A percentile compares a stretch with the other conserved stretches of the same genome.
Evolutionary conservation across 37 sponge, comb jelly and placozoan genomes (phyloP).

Genomic region (Cladorhizidae sp.): DNA sequence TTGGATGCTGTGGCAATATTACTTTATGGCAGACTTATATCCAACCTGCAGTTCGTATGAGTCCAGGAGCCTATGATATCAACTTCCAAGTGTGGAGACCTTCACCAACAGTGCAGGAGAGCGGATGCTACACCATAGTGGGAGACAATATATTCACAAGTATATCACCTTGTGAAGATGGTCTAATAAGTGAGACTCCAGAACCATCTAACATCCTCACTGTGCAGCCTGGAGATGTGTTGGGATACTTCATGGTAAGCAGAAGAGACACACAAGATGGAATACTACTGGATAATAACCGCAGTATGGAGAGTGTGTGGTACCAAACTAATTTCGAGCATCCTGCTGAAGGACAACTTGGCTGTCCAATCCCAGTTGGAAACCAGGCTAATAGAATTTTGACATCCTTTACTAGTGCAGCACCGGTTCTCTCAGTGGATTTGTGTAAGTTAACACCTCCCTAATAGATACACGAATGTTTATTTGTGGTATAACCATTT

Average conservation of each 20-base stretch:
- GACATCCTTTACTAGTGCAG: neutral
- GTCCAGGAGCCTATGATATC: too few species aligned
- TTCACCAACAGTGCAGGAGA: neutral
- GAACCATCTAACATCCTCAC: neutral
- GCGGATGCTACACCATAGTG: conserved; percentile 15
- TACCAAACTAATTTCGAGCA: neutral
- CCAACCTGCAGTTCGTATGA: neutral
- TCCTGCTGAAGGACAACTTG: neutral
- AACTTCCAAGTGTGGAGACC: conserved; percentile 49
- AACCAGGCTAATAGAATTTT: neutral
- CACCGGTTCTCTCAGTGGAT: neutral
- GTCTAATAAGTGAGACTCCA: neutral
- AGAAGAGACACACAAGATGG: neutral
- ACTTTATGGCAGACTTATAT: neutral
- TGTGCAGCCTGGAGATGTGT: conserved; percentile 37
- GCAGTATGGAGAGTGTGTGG: conserved; percentile 9
- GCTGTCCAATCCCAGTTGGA: conserved; percentile 3
- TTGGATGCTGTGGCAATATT: conserved; percentile 2
- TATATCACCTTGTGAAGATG: too few species aligned
- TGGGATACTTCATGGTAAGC: conserved; percentile 2
- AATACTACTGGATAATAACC: neutral
- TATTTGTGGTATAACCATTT: neutral
- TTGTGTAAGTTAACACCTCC: neutral
- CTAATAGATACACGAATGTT: neutral
- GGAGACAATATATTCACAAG: conserved; percentile 22